Conservation (phyloP, 2,113 vertebrate genomes). For the Tragulus kanchil region DNA sequence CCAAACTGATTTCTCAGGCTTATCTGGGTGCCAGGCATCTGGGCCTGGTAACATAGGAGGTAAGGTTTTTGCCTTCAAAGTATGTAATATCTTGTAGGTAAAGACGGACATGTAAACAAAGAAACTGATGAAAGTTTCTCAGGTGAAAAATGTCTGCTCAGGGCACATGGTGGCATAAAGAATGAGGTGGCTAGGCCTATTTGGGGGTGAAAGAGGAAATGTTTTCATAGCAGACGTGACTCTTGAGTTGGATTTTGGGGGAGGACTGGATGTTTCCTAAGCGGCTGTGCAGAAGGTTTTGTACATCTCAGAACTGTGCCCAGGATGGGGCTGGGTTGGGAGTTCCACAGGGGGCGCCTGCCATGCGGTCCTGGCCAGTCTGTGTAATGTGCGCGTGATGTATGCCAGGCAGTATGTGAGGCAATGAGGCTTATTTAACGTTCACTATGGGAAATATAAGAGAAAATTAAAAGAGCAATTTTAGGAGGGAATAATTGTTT, state of each 20-base stretch:
- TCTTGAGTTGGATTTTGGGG: background rate
- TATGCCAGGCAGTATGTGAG: slow-evolving; percentile 26
- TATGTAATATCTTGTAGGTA: background rate
- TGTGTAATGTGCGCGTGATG: background rate
- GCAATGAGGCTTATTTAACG: slow-evolving; percentile 76
- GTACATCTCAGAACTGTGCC: background rate
- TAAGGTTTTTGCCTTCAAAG: background rate
- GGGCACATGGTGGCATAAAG: background rate
- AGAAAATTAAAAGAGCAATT: slow-evolving; percentile 82
- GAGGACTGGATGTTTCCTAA: no score
- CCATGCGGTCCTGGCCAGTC: background rate
- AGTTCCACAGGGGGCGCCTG: fast-evolving
- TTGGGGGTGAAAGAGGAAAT: background rate
- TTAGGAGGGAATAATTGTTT: slow-evolving; percentile 84
- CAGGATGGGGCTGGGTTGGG: background rate
- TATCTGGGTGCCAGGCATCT: background rate
- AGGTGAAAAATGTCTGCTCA: background rate
- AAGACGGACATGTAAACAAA: background rate
- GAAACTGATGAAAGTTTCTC: background rate
- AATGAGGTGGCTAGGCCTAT: background rate
- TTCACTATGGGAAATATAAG: slow-evolving; percentile 76
- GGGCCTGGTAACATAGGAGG: no score
- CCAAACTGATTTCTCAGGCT: background rate
- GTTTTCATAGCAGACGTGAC: background rate
- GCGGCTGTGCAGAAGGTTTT: background rate